phyloP scores from a whole-genome alignment of 2,888 invertebrate genomes.

The Cheilosia vulpina region DNA sequence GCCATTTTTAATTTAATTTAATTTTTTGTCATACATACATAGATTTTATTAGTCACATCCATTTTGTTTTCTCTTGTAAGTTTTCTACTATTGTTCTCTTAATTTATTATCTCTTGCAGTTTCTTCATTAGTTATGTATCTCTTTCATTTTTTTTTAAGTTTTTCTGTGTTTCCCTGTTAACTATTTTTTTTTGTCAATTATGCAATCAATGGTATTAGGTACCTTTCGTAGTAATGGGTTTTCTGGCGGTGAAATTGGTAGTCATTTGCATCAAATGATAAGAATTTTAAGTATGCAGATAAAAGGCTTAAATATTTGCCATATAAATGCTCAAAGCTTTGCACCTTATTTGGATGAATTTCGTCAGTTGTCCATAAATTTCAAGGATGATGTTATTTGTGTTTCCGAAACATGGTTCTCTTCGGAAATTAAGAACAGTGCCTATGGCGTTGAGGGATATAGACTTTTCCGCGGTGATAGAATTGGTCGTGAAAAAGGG shows the following conservation, averaged over 20 bases:
- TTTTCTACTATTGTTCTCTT: background rate
- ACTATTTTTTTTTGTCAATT: background rate
- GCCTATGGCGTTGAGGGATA: too few species aligned
- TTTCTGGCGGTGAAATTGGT: conserved; percentile 8
- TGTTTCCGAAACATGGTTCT: background rate
- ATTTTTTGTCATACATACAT: too few species aligned
- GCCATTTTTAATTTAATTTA: background rate
- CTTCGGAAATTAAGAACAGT: too few species aligned
- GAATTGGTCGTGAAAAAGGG: too few species aligned
- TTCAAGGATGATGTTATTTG: conserved; percentile 12
- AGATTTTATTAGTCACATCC: background rate
- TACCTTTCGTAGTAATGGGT: background rate
- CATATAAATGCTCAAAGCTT: conserved; percentile 34
- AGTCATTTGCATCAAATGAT: conserved; percentile 15
- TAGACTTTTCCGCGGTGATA: too few species aligned
- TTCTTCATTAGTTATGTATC: background rate
- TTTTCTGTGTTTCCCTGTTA: too few species aligned
- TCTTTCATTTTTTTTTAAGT: background rate
- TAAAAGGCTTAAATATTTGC: conserved; percentile 9
- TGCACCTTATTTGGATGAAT: conserved; percentile 23
- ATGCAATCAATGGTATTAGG: background rate
- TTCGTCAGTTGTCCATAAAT: conserved; percentile 22
- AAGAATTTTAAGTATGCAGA: conserved; percentile 9
- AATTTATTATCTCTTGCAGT: background rate
- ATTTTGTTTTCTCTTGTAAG: background rate